Base-by-base conservation (phyloP, 1,140 invertebrate species). In the Plectus sambesii region DNA sequence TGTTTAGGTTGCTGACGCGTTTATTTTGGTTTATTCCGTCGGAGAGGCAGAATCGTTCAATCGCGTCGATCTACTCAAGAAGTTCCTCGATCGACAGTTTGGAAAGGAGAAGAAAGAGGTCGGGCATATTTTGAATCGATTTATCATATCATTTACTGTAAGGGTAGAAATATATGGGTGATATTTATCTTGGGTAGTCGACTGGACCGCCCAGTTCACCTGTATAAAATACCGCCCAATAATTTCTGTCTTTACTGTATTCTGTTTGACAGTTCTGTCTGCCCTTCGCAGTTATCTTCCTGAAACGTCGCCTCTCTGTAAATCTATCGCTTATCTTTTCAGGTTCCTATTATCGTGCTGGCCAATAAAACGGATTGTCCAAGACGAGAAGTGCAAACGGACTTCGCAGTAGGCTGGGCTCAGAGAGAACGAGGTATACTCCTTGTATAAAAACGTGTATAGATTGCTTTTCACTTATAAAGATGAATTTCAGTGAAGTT, bases 1-100 rank as follows among this genome's bases (percentile, higher is more conserved):
- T n/a, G 26, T 63, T 25, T 30, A 64, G 47, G 53, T 69, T 17
- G 66, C 64, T 4, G 64, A 67, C 49, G 63, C 66, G 4, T 69
- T 67, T 38, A 46, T 67, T 36, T 42, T 67, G 5, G 58, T 69
- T 12, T 67, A 63, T 40, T 58, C 59, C 3, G 58, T 69, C 8
- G 37, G 42, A 5, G 61, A 67, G 49, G 38, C 48, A 19, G 62
- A 64, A 19, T 61, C 62, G 5, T 69, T 69, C 43, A 60, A 61
- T 38, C 23, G 45, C 40, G 49, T 67, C n/a, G 65, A 63, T 50
- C 19, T 55, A 17, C 23, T 67, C 4, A 67, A 66, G 47, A 67
- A 67, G 41, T 57, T 45, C 42, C 56, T 67, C 24, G 66, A 69
- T 5, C 58, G 49, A 26, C 51, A 63, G 22, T 52, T 59, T 43